Percentiles rank a stretch among this genome's conserved stretches.
Conservation (phyloP, 2,888 invertebrate genomes). For the Yponomeuta evonymella region DNA sequence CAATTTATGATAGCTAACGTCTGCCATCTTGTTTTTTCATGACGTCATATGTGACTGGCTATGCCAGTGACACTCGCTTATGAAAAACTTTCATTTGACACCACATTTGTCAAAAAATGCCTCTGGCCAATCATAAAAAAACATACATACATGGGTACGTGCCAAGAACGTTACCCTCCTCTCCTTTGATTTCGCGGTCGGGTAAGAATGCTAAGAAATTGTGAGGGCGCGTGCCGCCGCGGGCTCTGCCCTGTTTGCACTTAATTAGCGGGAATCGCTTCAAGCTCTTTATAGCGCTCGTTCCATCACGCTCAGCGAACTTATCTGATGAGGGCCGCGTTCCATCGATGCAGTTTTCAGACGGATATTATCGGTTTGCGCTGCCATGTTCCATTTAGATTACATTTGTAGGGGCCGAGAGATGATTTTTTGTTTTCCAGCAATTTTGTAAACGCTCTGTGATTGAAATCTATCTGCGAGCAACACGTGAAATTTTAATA, state of each 20-base stretch:
- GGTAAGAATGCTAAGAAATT: slow-evolving; percentile 7
- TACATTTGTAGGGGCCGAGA: neutral
- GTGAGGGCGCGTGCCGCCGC: slow-evolving; percentile 20
- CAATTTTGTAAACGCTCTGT: no score
- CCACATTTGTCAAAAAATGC: no score
- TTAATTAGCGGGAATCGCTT: slow-evolving; percentile 33
- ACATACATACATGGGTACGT: neutral
- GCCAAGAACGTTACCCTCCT: neutral
- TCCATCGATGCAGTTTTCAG: neutral
- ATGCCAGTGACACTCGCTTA: no score
- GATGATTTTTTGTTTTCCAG: neutral
- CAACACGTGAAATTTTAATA: no score
- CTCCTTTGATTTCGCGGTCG: neutral
- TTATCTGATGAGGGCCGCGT: slow-evolving; percentile 21
- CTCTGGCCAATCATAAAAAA: neutral
- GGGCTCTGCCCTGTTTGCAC: slow-evolving; percentile 24
- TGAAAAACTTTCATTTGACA: no score
- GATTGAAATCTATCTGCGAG: no score
- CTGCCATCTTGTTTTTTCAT: no score
- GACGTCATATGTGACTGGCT: no score
- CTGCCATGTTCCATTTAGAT: neutral
- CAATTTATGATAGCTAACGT: no score
- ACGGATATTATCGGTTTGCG: neutral
- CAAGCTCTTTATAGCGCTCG: slow-evolving; percentile 25
- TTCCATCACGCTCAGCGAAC: slow-evolving; percentile 25